Base-by-base conservation (phyloP, 2,113 vertebrate genomes). In the Suricata suricatta region DNA sequence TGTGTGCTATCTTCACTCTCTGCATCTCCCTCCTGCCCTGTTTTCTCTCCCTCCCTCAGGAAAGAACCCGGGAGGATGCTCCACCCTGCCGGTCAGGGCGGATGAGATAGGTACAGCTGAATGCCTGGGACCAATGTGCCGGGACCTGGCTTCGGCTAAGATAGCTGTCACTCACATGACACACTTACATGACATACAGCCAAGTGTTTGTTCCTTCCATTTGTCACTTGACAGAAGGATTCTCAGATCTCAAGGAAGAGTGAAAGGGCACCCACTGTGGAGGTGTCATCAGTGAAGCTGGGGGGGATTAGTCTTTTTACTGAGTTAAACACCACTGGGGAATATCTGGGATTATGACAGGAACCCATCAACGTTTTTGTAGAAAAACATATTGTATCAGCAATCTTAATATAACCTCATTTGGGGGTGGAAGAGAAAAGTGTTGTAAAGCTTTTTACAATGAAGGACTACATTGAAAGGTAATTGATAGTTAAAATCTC, bases 201-300 rank as follows among this genome's bases (percentile, higher is more conserved):
- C 68, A 27, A 13, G 94, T 95, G 35, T 2, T 0, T n/a, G 21
- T 95, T 95, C 63, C 50, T 98, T 60, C 85, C 80, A 88, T 96
- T 98, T 98, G 71, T 29, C 57, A 54, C 15, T 72, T 98, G 68
- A 98, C 68, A 95, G 90, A 29, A n/a, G 83, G 44, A 95, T 97
- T 95, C 79, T 21, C 2, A 95, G 84, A 93, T 15, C 41, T 96
- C 68, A 86, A 64, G 47, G 7, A 38, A 82, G 89, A 60, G 54
- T 84, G 85, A 96, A 98, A 97, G 96, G 33, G 7, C 35, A 74
- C 9, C 23, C 66, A 82, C 21, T 31, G 35, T 95, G 44, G 95
- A 95, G 74, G 54, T 35, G 54, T 3, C 35, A 95, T 86, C 76
- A 52, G 9, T 94, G 76, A 81, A 84, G 80, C 19, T 84, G n/a